Evolutionary conservation across 2,888 invertebrate species (phyloP), one percentile per base, ranked within the genome.

Genomic region (Pseudococcus longispinus): DNA sequence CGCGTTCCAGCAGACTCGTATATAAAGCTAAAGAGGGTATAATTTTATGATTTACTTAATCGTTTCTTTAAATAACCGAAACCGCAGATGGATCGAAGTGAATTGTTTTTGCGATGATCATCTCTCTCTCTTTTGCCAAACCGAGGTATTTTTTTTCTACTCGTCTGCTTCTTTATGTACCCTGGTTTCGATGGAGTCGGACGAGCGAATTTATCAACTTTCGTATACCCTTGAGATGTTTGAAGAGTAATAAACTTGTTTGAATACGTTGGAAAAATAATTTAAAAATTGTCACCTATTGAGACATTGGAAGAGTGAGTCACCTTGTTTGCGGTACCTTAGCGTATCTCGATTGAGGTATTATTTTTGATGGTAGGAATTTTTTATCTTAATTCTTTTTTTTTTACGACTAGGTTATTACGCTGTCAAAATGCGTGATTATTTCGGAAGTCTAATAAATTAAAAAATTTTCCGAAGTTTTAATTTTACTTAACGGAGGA

Each of bases 201-300:
- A 51, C 4, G 5, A 51, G n/a, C 51, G 15, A 15, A 51, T 51
- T 51, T 51, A 51, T 51, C 15, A n/a, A n/a, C 51, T 51, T 51
- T 51, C 37, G 4, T 37, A n/a, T 55, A 65, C 26, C 65, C 65
- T 65, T 65, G 65, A 65, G 65, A 65, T 65, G 23, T 65, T 65
- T 65, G 26, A 65, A 65, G 65, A 65, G 65, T 65, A 23, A 26
- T 65, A 65, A 65, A 65, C 26, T 65, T 65, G 65, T 65, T 26
- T 51, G 51, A 51, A 51, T 51, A 51, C 51, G 51, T 51, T 51
- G 51, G n/a, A 51, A 51, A 51, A 13, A 65, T 26, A 37, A 37
- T 65, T 65, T 11, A 65, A 65, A 65, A 26, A 65, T 65, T 65
- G 65, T 65, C 65, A 26, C 65, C 65, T 65, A 51, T 51, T 51